A percentile compares a stretch with the other conserved stretches of the same genome.
These are phyloP conservation scores for Theonella swinhoei DNA, from an alignment of 37 sponge, comb jelly and placozoan species.

Conservation along the genomic window DNA sequence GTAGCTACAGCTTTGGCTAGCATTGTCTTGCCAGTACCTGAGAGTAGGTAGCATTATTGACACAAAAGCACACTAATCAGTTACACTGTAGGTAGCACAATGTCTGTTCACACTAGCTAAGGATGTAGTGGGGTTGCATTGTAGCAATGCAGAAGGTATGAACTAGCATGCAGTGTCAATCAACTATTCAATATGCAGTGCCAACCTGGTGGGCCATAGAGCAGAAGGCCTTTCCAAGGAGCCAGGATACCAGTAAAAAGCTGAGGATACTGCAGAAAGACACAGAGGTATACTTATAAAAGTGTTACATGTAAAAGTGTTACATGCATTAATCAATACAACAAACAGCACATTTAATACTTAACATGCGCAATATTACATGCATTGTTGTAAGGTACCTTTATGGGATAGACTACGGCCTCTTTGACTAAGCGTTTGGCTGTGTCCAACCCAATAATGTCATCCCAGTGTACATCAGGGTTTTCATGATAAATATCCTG, in stretches of 20 bases:
- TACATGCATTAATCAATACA: no score
- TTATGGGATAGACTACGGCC: conserved; percentile 99
- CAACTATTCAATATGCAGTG: no score
- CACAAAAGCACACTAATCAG: no score
- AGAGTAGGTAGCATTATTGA: no score
- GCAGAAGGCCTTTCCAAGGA: conserved; percentile 98
- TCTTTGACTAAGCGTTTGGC: conserved; percentile 96
- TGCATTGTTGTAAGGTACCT: no score
- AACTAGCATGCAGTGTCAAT: not conserved
- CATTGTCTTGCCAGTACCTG: conserved; percentile 98
- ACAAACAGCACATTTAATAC: no score
- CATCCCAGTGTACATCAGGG: conserved; percentile 94
- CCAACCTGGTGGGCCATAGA: conserved; percentile 98
- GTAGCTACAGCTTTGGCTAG: conserved; percentile 99
- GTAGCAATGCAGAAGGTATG: not conserved
- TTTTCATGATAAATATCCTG: conserved; percentile 96
- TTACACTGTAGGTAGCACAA: no score
- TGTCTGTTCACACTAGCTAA: no score
- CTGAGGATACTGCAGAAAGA: conserved; percentile 85
- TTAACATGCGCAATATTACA: not conserved
- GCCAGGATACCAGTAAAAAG: conserved; percentile 97
- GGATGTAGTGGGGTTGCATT: not conserved
- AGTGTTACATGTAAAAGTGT: no score
- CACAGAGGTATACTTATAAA: not conserved
- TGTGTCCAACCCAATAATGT: conserved; percentile 92